These are phyloP conservation scores for Dendrolimus pini DNA, from an alignment of 2,888 invertebrate species.

Conservation along the genomic window DNA sequence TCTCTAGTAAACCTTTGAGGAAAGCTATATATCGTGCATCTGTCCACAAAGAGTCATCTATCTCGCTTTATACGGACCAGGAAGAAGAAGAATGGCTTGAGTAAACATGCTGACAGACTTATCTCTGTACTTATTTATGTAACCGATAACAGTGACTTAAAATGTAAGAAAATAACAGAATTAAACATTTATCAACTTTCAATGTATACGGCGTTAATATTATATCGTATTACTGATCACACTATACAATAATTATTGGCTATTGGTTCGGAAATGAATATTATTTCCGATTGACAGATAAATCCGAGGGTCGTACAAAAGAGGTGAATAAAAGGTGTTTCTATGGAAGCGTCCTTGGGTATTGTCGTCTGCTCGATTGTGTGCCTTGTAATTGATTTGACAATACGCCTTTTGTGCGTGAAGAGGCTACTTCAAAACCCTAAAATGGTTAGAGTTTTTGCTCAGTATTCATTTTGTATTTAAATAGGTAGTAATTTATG, in stretches of 20 bases:
- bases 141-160: conserved; percentile 32
- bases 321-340: conserved; percentile 32
- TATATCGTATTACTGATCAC: conserved; percentile 6
- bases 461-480: conserved; percentile 1
- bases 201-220: conserved; percentile 6
- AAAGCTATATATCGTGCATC: not conserved
- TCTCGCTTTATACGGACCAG: conserved; percentile 13
- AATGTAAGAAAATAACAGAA: conserved; percentile 21
- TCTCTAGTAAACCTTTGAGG: not conserved
- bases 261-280: not conserved
- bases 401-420: conserved; percentile 21
- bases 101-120: conserved; percentile 32
- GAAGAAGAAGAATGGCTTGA: conserved; percentile 33
- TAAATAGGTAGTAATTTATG: not conserved
- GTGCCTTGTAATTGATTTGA: conserved; percentile 23
- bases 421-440: conserved; percentile 22
- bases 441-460: conserved; percentile 7
- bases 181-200: conserved; percentile 15
- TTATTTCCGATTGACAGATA: conserved; percentile 17
- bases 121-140: conserved; percentile 37
- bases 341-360: conserved; percentile 35
- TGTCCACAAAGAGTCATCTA: not conserved
- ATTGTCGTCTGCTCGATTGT: conserved; percentile 33
- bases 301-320: conserved; percentile 30
- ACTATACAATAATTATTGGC: not conserved